phyloP scores from a whole-genome alignment of 1,140 invertebrate genomes.

The Magallana angulata region DNA sequence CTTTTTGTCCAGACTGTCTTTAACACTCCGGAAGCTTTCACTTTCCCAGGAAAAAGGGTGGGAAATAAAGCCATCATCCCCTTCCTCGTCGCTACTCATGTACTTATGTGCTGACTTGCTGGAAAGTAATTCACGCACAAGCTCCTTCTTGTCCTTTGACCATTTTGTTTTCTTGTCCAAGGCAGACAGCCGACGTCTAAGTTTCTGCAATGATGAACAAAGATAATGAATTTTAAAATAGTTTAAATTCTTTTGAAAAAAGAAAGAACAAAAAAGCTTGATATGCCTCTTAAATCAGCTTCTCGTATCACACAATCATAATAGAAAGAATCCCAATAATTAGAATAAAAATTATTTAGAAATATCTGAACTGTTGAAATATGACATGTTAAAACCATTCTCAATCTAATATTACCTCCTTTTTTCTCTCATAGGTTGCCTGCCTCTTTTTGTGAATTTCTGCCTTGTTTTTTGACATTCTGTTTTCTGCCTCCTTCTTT shows the following conservation, averaged over 20 bases:
- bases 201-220: background rate
- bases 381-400: no score
- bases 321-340: no score
- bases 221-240: background rate
- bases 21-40: background rate
- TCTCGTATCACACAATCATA: no score
- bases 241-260: no score
- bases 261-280: no score
- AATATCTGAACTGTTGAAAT: no score
- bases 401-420: background rate
- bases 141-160: background rate
- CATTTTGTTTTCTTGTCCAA: constrained; percentile 5
- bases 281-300: no score
- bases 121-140: background rate
- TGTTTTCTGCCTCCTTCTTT: constrained; percentile 12
- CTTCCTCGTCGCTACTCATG: background rate
- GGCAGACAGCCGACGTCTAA: background rate
- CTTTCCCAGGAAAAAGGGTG: constrained; percentile 1
- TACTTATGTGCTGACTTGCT: background rate
- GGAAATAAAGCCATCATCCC: background rate
- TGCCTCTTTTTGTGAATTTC: constrained; percentile 15
- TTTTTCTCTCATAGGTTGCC: constrained; percentile 35
- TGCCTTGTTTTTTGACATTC: background rate
- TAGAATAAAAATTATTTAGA: no score
- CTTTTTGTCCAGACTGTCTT: background rate